A percentile compares a stretch with the other conserved stretches of the same genome.
These are phyloP conservation scores for Enteromius argenteus DNA, from an alignment of 2,797 vertebrate genomes.

Conservation along the genomic window DNA sequence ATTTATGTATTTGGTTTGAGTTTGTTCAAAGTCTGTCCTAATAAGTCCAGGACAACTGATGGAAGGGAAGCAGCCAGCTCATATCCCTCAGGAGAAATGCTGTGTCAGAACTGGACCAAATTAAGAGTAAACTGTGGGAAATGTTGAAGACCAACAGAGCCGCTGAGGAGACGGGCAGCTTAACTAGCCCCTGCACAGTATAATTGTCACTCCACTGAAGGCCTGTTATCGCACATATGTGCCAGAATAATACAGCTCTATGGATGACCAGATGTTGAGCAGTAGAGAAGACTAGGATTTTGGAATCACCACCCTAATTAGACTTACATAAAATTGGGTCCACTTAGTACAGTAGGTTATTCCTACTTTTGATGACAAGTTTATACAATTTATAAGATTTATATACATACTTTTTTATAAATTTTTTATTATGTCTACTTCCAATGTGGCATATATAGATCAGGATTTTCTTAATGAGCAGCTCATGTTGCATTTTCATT, in stretches of 20 bases:
- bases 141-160: slow-evolving; percentile 23
- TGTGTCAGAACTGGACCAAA: slow-evolving; percentile 75
- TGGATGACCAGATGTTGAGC: slow-evolving; percentile 10
- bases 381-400: background rate
- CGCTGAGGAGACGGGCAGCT: background rate
- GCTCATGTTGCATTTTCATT: background rate
- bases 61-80: slow-evolving; percentile 39
- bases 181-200: slow-evolving; percentile 27
- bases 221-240: slow-evolving; percentile 47
- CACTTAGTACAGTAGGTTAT: too few species aligned
- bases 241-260: slow-evolving; percentile 3
- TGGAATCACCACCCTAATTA: background rate
- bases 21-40: slow-evolving; percentile 54
- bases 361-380: background rate
- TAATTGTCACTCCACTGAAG: slow-evolving; percentile 46
- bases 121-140: slow-evolving; percentile 72
- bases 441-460: background rate
- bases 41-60: slow-evolving; percentile 56
- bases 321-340: background rate
- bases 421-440: background rate
- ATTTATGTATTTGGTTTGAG: slow-evolving; percentile 50
- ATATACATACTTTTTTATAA: background rate
- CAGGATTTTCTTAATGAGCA: background rate
- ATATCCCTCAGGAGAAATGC: slow-evolving; percentile 44
- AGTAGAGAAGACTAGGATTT: background rate